These are phyloP conservation scores for Xestia ashworthii DNA, from an alignment of 2,888 invertebrate genomes.

Conservation along the genomic window DNA sequence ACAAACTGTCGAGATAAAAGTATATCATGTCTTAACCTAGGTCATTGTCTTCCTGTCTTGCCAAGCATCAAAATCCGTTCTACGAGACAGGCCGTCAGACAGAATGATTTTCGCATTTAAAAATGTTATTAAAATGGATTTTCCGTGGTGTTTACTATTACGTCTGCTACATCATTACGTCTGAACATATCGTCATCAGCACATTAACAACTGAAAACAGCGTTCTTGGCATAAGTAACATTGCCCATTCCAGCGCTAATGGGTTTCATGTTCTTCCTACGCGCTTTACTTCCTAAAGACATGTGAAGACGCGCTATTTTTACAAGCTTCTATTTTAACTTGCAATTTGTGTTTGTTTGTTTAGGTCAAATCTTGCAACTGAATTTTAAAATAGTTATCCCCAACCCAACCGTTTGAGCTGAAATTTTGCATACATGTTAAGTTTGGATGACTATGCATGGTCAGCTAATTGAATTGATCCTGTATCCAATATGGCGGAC, in stretches of 20 bases:
- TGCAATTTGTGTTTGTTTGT: too few relatives aligned
- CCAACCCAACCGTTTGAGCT: too few relatives aligned
- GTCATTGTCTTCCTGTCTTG: neutral
- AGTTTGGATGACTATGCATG: too few relatives aligned
- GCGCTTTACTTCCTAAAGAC: neutral
- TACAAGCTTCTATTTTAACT: neutral
- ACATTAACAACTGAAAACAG: neutral
- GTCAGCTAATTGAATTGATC: too few relatives aligned
- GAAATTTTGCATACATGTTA: too few relatives aligned
- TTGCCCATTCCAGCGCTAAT: slow-evolving; percentile 12
- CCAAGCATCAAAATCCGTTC: neutral
- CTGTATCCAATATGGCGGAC: too few relatives aligned
- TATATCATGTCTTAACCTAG: neutral
- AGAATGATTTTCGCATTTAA: neutral
- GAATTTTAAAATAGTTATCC: too few relatives aligned
- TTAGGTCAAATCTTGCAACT: too few relatives aligned
- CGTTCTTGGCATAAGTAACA: slow-evolving; percentile 21
- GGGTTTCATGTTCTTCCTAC: slow-evolving; percentile 17
- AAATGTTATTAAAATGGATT: neutral
- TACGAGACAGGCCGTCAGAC: neutral
- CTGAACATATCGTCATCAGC: neutral
- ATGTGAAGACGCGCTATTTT: slow-evolving; percentile 15
- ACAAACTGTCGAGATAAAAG: neutral
- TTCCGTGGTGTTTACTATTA: neutral
- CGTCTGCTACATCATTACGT: neutral